These are phyloP conservation scores for Onychomys torridus DNA, from an alignment of 2,797 vertebrate genomes.

Conservation along the genomic window DNA sequence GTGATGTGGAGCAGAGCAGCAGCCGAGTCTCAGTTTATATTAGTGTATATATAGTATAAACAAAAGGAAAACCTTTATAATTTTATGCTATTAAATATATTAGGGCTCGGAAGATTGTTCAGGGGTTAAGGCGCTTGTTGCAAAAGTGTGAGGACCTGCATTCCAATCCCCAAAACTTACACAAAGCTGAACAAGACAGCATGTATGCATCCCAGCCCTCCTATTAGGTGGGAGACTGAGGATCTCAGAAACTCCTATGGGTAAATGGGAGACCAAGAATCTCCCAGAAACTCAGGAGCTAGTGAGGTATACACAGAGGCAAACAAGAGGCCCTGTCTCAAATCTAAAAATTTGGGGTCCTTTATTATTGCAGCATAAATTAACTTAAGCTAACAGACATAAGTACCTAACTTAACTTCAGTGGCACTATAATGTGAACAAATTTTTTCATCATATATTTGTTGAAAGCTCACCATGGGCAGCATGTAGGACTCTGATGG, in stretches of 20 bases:
- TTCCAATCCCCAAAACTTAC: background rate
- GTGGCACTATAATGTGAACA: background rate
- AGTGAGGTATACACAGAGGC: background rate
- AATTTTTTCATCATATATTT: conserved; percentile 6
- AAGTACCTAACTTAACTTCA: background rate
- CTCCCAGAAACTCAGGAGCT: background rate
- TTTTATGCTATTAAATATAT: background rate
- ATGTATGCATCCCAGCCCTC: background rate
- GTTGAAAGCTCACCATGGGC: background rate
- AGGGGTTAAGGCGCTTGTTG: background rate
- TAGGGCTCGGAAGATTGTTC: background rate
- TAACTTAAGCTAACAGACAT: background rate
- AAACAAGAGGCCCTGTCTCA: background rate
- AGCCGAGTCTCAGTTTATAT: background rate
- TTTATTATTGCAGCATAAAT: conserved; percentile 32
- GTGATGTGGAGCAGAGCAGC: background rate
- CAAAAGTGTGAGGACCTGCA: background rate
- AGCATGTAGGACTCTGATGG: background rate
- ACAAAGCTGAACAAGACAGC: background rate
- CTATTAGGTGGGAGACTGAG: background rate
- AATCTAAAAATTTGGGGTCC: background rate
- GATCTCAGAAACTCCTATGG: background rate
- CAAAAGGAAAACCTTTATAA: background rate
- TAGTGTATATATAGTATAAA: background rate
- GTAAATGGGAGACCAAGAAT: background rate